Percentiles rank a stretch among this genome's conserved stretches.
phyloP scores from a whole-genome alignment of 2,888 invertebrate genomes.

The Pristionchus maxplancki region DNA sequence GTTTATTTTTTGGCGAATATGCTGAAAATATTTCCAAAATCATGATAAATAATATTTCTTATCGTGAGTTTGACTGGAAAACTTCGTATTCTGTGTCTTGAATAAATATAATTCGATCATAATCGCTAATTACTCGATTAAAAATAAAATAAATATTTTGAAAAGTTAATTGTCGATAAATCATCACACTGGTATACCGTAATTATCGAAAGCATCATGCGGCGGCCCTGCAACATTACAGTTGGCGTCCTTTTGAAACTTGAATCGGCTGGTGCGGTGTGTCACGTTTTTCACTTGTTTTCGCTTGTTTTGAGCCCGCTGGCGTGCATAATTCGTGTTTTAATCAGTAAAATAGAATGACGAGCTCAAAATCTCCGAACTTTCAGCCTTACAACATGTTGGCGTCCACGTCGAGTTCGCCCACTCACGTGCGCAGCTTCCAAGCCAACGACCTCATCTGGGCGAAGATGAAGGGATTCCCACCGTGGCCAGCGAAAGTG shows the following conservation, averaged over 20 bases:
- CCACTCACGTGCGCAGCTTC: slow-evolving; percentile 55
- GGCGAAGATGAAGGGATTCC: slow-evolving; percentile 97
- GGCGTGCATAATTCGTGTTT: neutral
- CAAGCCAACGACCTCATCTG: slow-evolving; percentile 84
- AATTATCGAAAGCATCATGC: neutral
- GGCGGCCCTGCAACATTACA: slow-evolving; percentile 1
- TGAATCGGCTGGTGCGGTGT: slow-evolving; percentile 29
- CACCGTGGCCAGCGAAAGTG: slow-evolving; percentile 95
- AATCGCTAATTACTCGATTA: neutral
- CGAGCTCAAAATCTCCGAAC: neutral
- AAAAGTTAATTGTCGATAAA: neutral
- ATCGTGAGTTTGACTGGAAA: neutral
- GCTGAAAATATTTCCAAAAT: too few species aligned
- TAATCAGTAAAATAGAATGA: neutral
- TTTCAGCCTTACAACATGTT: neutral
- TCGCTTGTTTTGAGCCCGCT: neutral
- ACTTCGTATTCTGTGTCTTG: neutral
- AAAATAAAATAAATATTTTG: neutral
- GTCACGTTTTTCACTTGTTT: slow-evolving; percentile 19
- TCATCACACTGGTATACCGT: neutral
- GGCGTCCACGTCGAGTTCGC: slow-evolving; percentile 22
- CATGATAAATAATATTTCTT: too few species aligned
- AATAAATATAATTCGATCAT: neutral
- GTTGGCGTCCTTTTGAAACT: slow-evolving; percentile 37
- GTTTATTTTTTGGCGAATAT: too few species aligned